Percentiles rank a stretch among this genome's conserved stretches.
Conservation (phyloP, 2,113 vertebrate genomes). For the Podocnemis expansa region DNA sequence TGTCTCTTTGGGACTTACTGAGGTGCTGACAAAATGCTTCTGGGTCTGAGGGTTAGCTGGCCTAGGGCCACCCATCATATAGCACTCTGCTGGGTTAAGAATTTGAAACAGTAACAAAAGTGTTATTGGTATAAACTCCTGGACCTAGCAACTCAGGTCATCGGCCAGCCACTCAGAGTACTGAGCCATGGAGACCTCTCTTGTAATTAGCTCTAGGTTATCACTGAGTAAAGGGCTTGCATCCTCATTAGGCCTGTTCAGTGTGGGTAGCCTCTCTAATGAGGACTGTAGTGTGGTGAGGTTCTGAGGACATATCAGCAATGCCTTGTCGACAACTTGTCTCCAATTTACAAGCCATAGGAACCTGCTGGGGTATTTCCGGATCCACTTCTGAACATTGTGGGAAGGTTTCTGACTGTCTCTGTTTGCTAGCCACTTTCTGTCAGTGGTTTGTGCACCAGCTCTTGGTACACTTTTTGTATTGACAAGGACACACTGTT, state of each 20-base stretch:
- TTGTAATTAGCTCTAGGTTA: not conserved
- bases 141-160: not conserved
- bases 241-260: not conserved
- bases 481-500: too few relatives aligned
- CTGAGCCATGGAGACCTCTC: not conserved
- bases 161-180: not conserved
- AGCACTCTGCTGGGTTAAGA: not conserved
- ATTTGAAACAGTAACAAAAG: not conserved
- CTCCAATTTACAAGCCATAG: not conserved
- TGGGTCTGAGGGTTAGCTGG: rapidly evolving
- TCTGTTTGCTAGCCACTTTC: not conserved
- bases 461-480: not conserved
- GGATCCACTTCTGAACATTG: not conserved
- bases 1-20: rapidly evolving
- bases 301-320: not conserved
- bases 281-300: not conserved
- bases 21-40: too few relatives aligned
- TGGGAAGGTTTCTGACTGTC: too few relatives aligned
- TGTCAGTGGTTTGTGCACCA: not conserved
- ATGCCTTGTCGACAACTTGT: not conserved
- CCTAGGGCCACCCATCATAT: not conserved
- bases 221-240: not conserved
- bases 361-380: not conserved
- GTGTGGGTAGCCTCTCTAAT: not conserved
- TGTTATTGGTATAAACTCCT: not conserved